Evolutionary conservation across 2,797 vertebrate species (phyloP).

Genomic region (Spea hammondii): DNA sequence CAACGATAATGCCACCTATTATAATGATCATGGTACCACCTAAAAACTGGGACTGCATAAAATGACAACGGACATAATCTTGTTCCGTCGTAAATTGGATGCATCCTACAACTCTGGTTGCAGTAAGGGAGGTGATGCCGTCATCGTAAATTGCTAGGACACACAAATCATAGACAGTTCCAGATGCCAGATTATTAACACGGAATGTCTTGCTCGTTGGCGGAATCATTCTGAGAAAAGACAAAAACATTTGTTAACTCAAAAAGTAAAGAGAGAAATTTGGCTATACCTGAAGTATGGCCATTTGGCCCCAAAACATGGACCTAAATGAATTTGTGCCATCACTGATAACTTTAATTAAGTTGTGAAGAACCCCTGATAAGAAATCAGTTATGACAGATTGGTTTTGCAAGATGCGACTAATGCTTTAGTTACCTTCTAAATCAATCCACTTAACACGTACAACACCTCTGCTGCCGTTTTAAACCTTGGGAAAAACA

Average conservation of each 20-base stretch:
- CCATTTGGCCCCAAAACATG: no score
- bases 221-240: constrained; percentile 89
- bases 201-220: constrained; percentile 96
- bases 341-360: constrained; percentile 35
- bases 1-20: constrained; percentile 96
- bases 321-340: no score
- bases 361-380: constrained; percentile 34
- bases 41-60: constrained; percentile 98
- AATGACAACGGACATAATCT: constrained; percentile 94
- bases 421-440: constrained; percentile 48
- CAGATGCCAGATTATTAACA: constrained; percentile 94
- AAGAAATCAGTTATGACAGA: constrained; percentile 57
- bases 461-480: constrained; percentile 32
- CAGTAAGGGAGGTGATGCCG: constrained; percentile 91
- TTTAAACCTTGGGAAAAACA: constrained; percentile 27
- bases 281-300: no score
- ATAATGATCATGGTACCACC: constrained; percentile 99
- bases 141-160: constrained; percentile 97
- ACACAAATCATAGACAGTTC: constrained; percentile 90
- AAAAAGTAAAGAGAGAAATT: no score
- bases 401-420: constrained; percentile 57
- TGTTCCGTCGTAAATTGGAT: constrained; percentile 94
- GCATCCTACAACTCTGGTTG: constrained; percentile 93
- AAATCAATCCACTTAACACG: constrained; percentile 61
- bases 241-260: constrained; percentile 52